Base-by-base conservation (phyloP, 2,888 invertebrate genomes). In the Calameuta filiformis region DNA sequence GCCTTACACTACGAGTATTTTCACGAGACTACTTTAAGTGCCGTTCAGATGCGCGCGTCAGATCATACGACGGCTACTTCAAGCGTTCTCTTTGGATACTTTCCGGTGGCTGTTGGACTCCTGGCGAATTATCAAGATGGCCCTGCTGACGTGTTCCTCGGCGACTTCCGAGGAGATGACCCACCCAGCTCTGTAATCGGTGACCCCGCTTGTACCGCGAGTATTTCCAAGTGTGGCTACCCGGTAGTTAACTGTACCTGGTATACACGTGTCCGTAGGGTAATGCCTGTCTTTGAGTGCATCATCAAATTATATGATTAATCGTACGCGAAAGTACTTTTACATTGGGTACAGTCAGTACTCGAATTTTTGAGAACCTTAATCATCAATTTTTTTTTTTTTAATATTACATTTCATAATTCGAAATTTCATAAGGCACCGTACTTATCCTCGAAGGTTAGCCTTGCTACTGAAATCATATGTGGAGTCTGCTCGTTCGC, bases 401-500 rank as follows among this genome's bases (percentile, higher is more conserved):
- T 1, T 23, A 37, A 37, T 37, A 23, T 56, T 56, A 23, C 1
- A 2, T 56, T 23, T 23, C 56, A 23, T 56, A 9, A 56, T 56
- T 56, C 23, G 9, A 2, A 15, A 9, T 56, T 56, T 56, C 56
- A 23, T 23, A 56, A 23, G 56, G 23, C 9, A 56, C 23, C 23
- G 56, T 56, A 56, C 56, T 23, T 3, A 9, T 23, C 0, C 56
- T 23, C 23, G 9, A 23, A 9, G 23, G 9, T 56, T 23, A 56
- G 56, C 23, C 9, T 1, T 9, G 56, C 2, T 23, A 23, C 56
- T 23, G 23, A 56, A 56, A 56, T 56, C 23, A 23, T 71, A 0
- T 11, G 34, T 30, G 76, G 76, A 75, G 68, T 75, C 79, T 73
- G 79, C 77, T 75, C 79, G 15, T 77, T 35, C 75, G 77, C 75